Evolutionary conservation across 2,888 invertebrate genomes (phyloP).

Genomic region (Chymomyza amoena): DNA sequence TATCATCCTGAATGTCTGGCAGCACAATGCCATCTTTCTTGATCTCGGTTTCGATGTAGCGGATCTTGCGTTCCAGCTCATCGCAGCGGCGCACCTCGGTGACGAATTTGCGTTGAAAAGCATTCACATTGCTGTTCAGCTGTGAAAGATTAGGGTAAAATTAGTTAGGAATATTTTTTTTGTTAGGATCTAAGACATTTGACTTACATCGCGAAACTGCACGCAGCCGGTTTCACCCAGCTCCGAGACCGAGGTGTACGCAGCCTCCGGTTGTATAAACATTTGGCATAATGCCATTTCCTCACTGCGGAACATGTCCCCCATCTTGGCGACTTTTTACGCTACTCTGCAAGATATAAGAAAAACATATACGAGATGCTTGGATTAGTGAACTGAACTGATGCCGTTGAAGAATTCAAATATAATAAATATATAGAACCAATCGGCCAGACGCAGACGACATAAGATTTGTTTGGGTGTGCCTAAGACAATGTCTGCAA

Average conservation of each 20-base stretch:
- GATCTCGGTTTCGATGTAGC: constrained; percentile 90
- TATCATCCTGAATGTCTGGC: constrained; percentile 84
- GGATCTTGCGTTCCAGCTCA: constrained; percentile 90
- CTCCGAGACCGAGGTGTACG: constrained; percentile 96
- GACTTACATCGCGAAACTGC: constrained; percentile 96
- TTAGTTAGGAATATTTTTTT: not conserved
- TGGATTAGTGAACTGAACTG: constrained; percentile 26
- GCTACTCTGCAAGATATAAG: constrained; percentile 46
- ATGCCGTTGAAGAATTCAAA: constrained; percentile 60
- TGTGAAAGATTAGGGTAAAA: constrained; percentile 69
- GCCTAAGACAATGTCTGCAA: constrained; percentile 24
- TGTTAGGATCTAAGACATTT: constrained; percentile 10
- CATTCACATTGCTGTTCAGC: constrained; percentile 89
- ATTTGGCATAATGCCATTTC: constrained; percentile 96
- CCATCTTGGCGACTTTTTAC: constrained; percentile 81
- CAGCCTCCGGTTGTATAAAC: constrained; percentile 97
- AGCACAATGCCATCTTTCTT: constrained; percentile 88
- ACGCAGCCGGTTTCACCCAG: constrained; percentile 96
- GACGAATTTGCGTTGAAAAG: constrained; percentile 92
- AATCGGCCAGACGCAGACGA: constrained; percentile 15
- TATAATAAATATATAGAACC: constrained; percentile 51
- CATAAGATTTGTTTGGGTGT: constrained; percentile 6
- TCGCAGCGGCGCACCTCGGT: constrained; percentile 91
- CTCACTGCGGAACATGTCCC: constrained; percentile 92
- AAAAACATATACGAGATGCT: not conserved